Base-by-base conservation (phyloP, 2,888 invertebrate species). In the Drosophila glabriapex region DNA sequence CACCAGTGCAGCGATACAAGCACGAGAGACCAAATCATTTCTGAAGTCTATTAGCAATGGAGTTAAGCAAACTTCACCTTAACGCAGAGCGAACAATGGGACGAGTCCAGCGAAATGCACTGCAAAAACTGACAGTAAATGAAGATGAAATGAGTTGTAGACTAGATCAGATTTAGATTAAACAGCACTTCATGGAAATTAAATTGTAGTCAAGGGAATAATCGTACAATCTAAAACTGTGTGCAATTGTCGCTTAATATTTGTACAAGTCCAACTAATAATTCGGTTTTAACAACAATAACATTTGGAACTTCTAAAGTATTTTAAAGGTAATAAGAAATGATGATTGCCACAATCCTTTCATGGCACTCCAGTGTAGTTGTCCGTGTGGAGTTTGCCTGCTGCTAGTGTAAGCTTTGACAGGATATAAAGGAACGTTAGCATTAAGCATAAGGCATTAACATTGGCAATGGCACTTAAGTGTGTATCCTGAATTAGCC, bases 31-130 rank as follows among this genome's bases (percentile, higher is more conserved):
- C 76, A 83, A 83, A 85, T 85, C 81, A 76, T 89, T 85, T 85
- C 78, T 85, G 86, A 83, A 88, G 89, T 85, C 84, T 88, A 89
- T 85, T 89, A 80, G 83, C 76, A 76, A 71, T 52, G 72, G 62
- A 80, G 80, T 73, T 72, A 80, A 76, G 72, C 78, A 85, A 87
- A 79, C 85, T 82, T 71, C 71, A 58, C 59, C 39, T 56, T 5
- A 63, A 59, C 37, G 37, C 60, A 10, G 39, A 35, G 29, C n/a
- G 14, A 29, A 76, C 73, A 78, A 72, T 84, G 76, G 55, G 31
- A 33, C 70, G 66, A 72, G 37, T n/a, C 14, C 6, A 50, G 28
- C 10, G 22, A n/a, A 53, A 0, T 53, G 22, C 53, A 22, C 4
- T 35, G 22, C 16, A 10, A 19, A 12, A 54, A 25, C 10, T 35